phyloP scores from a whole-genome alignment of 2,888 invertebrate species.

The Xylota segnis region DNA sequence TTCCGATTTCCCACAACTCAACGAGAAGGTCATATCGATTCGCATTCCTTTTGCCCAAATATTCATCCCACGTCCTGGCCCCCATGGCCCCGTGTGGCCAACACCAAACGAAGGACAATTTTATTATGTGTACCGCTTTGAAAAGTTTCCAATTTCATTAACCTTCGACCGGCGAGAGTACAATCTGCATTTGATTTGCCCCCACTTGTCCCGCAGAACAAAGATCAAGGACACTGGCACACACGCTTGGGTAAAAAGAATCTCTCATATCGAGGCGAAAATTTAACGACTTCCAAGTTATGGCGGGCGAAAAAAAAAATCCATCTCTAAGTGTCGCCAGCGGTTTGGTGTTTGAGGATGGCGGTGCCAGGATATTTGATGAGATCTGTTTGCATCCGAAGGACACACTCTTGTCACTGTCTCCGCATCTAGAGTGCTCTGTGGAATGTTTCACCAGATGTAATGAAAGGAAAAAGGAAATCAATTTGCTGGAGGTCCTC shows the following conservation, averaged over 20 bases:
- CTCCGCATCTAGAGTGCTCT: neutral
- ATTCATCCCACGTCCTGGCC: neutral
- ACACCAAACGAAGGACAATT: neutral
- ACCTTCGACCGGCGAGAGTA: neutral
- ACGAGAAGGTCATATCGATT: constrained; percentile 5
- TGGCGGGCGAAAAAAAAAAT: neutral
- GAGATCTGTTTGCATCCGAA: neutral
- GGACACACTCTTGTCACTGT: constrained; percentile 7
- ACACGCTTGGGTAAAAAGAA: neutral
- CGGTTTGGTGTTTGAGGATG: neutral
- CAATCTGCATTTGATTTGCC: constrained; percentile 30
- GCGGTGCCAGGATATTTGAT: neutral
- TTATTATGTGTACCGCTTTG: neutral
- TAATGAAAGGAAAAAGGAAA: constrained; percentile 21
- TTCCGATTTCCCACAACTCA: constrained; percentile 12
- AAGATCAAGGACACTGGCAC: constrained; percentile 8
- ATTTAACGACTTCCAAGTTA: neutral
- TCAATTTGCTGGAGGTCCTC: constrained; percentile 9
- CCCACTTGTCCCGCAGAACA: neutral
- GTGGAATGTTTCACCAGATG: neutral
- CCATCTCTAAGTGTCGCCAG: neutral
- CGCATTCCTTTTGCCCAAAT: neutral
- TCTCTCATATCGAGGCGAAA: neutral
- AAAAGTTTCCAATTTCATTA: constrained; percentile 26
- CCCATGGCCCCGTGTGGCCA: too few species aligned